Evolutionary conservation across 2,888 invertebrate species (phyloP), one percentile per base, ranked within the genome.

Genomic region (Catonia carolina): DNA sequence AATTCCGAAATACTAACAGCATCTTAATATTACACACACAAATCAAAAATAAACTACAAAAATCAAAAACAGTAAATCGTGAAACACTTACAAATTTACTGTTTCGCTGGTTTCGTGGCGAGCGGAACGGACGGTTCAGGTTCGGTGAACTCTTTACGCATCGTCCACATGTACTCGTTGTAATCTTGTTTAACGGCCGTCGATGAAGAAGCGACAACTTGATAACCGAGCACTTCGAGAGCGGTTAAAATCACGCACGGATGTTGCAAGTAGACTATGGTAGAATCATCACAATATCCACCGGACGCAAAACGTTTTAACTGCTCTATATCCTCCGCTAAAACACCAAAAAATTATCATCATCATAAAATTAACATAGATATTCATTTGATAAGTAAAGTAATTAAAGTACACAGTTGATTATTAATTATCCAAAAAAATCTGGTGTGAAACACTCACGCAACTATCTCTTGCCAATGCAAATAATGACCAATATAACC

Each of bases 131-230:
- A 78, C 20, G 89, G 89, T 72, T 91, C 90, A 55, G 89, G 89
- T 68, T 87, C 87, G 39, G 83, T 78, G 72, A 90, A 90, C 67
- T 90, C 89, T 72, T 88, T 89, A 77, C 89, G 83, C 87, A 91
- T 88, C 74, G 91, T 92, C 91, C 91, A 91, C 86, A 90, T 89
- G 68, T 90, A 90, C 71, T 91, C 90, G 78, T 89, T 89, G 70
- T 89, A 88, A 71, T 89, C 89, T 73, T 89, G 89, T 72, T 89
- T 89, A 20, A 89, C 86, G 61, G 87, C 84, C 53, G 89, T 88
- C 55, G 88, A 88, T 61, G 89, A 89, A 14, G 89, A 89, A 56
- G 90, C 89, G 50, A 91, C 89, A 55, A 91, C 89, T 75, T 87
- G 86, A 74, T 90, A 92, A 50, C 90, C 90, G 65, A 92, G 78